Conservation (phyloP, 1,140 invertebrate species). For the Drosophila sp. region DNA sequence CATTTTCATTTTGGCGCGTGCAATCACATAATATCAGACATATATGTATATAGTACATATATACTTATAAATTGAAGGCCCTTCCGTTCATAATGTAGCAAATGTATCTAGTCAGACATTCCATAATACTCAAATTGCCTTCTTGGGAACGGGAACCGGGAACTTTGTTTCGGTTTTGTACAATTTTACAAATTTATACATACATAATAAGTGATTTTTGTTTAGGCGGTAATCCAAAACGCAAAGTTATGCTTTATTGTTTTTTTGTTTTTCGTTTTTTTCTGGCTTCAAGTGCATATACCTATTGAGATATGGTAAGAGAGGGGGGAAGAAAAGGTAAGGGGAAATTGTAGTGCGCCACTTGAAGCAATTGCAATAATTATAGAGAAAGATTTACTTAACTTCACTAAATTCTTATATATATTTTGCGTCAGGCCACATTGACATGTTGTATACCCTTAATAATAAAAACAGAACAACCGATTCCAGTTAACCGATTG, state of each 20-base stretch:
- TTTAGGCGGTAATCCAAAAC: conserved; percentile 55
- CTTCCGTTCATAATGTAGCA: conserved; percentile 23
- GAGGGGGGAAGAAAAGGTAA: conserved; percentile 27
- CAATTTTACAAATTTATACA: neutral
- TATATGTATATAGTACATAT: neutral
- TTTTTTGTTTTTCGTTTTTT: neutral
- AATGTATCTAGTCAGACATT: conserved; percentile 49
- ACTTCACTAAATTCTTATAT: conserved; percentile 8
- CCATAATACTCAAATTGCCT: conserved; percentile 56
- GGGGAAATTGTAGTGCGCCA: conserved; percentile 15
- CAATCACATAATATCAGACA: conserved; percentile 4
- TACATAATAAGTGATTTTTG: conserved; percentile 18
- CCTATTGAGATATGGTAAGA: conserved; percentile 13
- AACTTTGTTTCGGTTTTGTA: conserved; percentile 21
- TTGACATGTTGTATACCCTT: too few species aligned
- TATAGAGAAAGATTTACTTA: neutral
- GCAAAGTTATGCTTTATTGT: conserved; percentile 22
- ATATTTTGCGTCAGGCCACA: too few species aligned
- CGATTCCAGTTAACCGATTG: too few species aligned
- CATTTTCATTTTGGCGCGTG: conserved; percentile 8
- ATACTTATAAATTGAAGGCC: conserved; percentile 1
- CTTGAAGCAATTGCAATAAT: conserved; percentile 32
- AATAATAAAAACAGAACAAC: too few species aligned
- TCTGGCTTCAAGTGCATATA: conserved; percentile 33
- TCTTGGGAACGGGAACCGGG: conserved; percentile 51